phyloP scores from a whole-genome alignment of 2,888 invertebrate genomes.

The Saturnia pavonia region DNA sequence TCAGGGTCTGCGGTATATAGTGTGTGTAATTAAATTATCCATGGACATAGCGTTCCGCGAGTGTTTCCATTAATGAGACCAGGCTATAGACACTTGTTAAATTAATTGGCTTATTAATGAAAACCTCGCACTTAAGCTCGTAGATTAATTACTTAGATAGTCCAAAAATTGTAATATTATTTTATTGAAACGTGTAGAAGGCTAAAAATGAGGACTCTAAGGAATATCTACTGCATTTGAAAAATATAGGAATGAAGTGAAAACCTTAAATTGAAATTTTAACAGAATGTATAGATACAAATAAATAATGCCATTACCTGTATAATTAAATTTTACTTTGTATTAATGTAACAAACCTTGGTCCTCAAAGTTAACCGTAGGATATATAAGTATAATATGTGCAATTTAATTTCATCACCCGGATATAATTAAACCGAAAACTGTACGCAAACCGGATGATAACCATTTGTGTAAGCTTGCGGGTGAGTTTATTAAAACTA shows the following conservation, averaged over 20 bases:
- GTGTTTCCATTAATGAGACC: conserved; percentile 47
- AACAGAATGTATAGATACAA: too few species aligned
- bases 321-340: neutral
- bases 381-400: neutral
- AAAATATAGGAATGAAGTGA: too few species aligned
- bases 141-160: neutral
- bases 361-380: neutral
- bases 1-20: conserved; percentile 24
- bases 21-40: conserved; percentile 47
- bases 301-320: neutral
- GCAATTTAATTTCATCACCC: conserved; percentile 10
- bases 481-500: conserved; percentile 8
- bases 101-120: conserved; percentile 50
- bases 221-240: neutral
- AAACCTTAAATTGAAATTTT: too few species aligned
- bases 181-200: neutral
- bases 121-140: conserved; percentile 15
- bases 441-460: conserved; percentile 5
- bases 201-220: neutral
- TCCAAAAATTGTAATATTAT: neutral
- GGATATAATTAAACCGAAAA: conserved; percentile 14
- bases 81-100: conserved; percentile 45
- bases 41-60: conserved; percentile 40
- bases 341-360: neutral
- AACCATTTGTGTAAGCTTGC: conserved; percentile 2